Conservation (phyloP, 2,888 invertebrate genomes). For the Thereva unica region DNA sequence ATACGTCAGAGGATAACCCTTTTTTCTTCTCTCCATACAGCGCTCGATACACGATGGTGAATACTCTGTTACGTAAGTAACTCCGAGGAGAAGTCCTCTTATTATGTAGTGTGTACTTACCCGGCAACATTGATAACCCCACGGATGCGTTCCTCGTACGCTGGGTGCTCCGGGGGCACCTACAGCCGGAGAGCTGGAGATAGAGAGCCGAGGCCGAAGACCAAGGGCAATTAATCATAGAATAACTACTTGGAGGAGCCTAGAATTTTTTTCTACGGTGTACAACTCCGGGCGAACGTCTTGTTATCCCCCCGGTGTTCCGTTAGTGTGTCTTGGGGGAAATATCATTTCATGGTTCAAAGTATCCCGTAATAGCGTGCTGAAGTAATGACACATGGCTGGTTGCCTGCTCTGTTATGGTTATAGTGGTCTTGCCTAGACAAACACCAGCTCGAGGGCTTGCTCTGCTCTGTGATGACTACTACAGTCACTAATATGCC, state of each 20-base stretch:
- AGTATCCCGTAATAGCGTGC: slow-evolving; percentile 39
- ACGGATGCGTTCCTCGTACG: too few relatives aligned
- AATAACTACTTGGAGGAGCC: slow-evolving; percentile 38
- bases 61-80: too few relatives aligned
- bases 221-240: slow-evolving; percentile 41
- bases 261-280: slow-evolving; percentile 18
- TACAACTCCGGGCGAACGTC: not conserved
- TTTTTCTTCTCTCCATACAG: slow-evolving; percentile 2
- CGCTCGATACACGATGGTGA: not conserved
- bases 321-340: slow-evolving; percentile 4
- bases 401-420: slow-evolving; percentile 26
- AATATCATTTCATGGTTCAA: slow-evolving; percentile 41
- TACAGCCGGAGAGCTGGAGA: not conserved
- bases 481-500: slow-evolving; percentile 15
- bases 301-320: not conserved
- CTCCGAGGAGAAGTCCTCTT: too few relatives aligned
- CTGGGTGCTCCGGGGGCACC: not conserved
- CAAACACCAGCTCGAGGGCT: slow-evolving; percentile 33
- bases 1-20: slow-evolving; percentile 9
- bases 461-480: not conserved
- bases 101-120: too few relatives aligned
- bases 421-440: slow-evolving; percentile 21
- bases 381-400: slow-evolving; percentile 39
- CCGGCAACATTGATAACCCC: too few relatives aligned
- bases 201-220: slow-evolving; percentile 6